Evolutionary conservation across 2,888 invertebrate species (phyloP), one percentile per base, ranked within the genome.

Genomic region (Belgica antarctica): DNA sequence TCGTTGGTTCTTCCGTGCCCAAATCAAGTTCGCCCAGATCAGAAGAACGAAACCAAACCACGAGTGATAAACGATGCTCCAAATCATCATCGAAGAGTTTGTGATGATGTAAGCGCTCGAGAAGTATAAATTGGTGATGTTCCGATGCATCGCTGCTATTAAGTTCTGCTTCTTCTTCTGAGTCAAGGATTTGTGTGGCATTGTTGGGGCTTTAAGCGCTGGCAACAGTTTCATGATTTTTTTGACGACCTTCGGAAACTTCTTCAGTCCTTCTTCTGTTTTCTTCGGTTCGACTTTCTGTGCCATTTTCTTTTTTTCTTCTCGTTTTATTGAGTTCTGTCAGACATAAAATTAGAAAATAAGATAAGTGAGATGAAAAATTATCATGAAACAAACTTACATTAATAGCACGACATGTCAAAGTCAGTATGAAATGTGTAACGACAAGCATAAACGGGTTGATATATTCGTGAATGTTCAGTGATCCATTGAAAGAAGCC

Each of bases 51-150:
- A 87, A 0, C 89, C 87, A 74, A 89, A 81, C 85, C 89, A 88
- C 73, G 87, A 87, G 78, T 89, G 89, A 75, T 87, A 89, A 72
- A 87, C 86, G 73, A 89, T 87, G 74, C 87, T 87, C 89, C 89
- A 89, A 1, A 85, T 85, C 86, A 66, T 19, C 52, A 66, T 66
- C 25, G 46, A 25, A 3, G 52, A 8, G 17, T 31, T 63, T 8
- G 36, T 22, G 2, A 36, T 22, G 8, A 63, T 63, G 41, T 63
- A 63, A 10, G 41, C 5, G 10, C 41, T 34, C 1, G 19, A 7
- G 12, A 41, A 36, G n/a, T 41, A 25, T 22, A 65, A 46, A 12
- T 3, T 65, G 10, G 19, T 57, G 1, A 52, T 25, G 22, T 59
- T 27, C 22, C 59, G 15, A n/a, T 15, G 12, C n/a, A 34, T 12